Percentiles rank a stretch among this genome's conserved stretches.
Evolutionary conservation across 2,888 invertebrate species (phyloP).

Genomic region (Chloroclysta siterata): DNA sequence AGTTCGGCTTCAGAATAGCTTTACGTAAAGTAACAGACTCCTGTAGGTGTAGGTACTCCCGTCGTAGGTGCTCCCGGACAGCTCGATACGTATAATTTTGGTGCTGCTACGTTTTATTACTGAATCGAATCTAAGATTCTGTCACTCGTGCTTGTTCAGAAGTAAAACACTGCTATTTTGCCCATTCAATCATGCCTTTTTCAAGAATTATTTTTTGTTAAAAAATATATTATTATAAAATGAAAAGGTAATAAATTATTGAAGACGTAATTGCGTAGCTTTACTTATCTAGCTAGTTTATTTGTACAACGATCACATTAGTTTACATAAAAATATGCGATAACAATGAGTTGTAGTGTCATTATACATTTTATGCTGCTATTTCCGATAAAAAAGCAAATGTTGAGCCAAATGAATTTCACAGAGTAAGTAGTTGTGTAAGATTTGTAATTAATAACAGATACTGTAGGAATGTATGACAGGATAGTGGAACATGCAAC

Average conservation of each 20-base stretch:
- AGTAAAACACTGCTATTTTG: conserved; percentile 6
- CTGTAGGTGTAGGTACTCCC: no score
- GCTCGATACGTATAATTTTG: conserved; percentile 20
- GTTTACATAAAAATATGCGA: not conserved
- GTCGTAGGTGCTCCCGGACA: not conserved
- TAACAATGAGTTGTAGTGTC: not conserved
- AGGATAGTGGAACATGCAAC: not conserved
- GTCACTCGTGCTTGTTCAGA: conserved; percentile 4
- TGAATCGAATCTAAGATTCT: not conserved
- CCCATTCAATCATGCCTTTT: not conserved
- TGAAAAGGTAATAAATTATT: not conserved
- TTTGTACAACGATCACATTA: not conserved
- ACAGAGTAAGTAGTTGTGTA: not conserved
- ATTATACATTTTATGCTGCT: not conserved
- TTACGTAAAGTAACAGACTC: not conserved
- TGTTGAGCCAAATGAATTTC: not conserved
- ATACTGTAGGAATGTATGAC: not conserved
- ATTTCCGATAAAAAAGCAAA: not conserved
- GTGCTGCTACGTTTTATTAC: conserved; percentile 16
- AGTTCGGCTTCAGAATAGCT: conserved; percentile 1
- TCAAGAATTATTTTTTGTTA: not conserved
- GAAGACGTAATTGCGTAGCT: conserved; percentile 9
- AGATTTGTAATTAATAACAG: not conserved
- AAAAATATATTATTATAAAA: not conserved
- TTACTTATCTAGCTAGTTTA: conserved; percentile 5